These are phyloP conservation scores for Strigops habroptila DNA, from an alignment of 2,113 vertebrate species.

Conservation along the genomic window DNA sequence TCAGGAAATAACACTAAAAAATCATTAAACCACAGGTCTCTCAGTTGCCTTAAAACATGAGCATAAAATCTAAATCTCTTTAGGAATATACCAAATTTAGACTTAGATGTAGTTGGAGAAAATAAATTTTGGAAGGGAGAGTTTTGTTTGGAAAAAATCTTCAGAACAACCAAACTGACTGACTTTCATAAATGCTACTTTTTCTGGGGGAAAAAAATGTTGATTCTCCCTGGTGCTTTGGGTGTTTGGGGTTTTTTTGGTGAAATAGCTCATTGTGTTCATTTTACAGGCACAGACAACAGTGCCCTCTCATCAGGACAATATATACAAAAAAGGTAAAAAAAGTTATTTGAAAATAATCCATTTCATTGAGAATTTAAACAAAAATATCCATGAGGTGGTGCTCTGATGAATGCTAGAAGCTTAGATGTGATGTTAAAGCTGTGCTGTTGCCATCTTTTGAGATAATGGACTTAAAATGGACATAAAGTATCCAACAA, in stretches of 20 bases:
- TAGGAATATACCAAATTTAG: neutral
- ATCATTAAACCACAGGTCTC: neutral
- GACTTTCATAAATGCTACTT: neutral
- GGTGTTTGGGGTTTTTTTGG: rapidly evolving
- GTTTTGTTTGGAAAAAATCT: neutral
- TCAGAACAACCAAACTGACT: neutral
- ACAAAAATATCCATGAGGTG: neutral
- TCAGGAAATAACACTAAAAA: conserved; percentile 29
- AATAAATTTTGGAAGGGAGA: neutral
- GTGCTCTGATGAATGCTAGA: neutral
- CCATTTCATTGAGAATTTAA: neutral
- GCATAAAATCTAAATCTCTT: conserved; percentile 21
- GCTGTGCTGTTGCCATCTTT: neutral
- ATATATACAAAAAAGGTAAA: neutral
- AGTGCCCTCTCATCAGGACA: neutral
- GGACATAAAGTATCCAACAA: neutral
- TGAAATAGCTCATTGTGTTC: neutral
- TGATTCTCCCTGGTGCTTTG: neutral
- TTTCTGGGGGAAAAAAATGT: neutral
- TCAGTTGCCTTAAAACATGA: neutral
- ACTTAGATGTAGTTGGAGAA: neutral
- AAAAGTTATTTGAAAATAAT: rapidly evolving
- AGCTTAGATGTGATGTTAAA: neutral
- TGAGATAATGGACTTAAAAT: neutral
- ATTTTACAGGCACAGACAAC: neutral